These are phyloP conservation scores for Puffinus mauretanicus DNA, from an alignment of 2,113 vertebrate species.

Conservation along the genomic window DNA sequence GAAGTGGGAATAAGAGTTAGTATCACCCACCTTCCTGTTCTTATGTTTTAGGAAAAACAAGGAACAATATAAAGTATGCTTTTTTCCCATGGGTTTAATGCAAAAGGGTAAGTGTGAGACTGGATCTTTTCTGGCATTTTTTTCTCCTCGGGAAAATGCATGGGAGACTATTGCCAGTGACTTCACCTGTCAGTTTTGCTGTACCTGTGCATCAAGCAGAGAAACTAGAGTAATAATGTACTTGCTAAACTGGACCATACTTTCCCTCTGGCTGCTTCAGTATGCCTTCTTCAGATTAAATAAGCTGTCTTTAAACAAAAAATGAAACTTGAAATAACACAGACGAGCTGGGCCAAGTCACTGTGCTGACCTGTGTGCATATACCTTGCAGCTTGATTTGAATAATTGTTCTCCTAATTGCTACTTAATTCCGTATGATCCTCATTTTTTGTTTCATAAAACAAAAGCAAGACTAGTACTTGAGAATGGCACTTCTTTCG, in stretches of 20 bases:
- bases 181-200: neutral
- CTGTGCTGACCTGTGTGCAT: neutral
- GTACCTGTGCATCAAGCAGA: neutral
- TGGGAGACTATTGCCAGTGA: neutral
- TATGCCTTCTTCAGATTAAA: neutral
- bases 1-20: neutral
- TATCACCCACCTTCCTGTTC: neutral
- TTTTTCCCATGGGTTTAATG: neutral
- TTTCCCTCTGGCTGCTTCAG: neutral
- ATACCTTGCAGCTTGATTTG: neutral
- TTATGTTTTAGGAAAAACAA: neutral
- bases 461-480: neutral
- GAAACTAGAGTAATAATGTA: neutral
- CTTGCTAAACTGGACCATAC: neutral
- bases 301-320: neutral
- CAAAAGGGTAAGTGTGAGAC: neutral
- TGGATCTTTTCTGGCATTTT: neutral
- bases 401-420: neutral
- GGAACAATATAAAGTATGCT: neutral
- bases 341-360: neutral
- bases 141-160: neutral
- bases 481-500: neutral
- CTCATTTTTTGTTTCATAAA: neutral
- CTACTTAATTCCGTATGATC: neutral
- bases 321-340: neutral